Conservation (phyloP, 2,888 invertebrate species). For the Cremastinae sp. region DNA sequence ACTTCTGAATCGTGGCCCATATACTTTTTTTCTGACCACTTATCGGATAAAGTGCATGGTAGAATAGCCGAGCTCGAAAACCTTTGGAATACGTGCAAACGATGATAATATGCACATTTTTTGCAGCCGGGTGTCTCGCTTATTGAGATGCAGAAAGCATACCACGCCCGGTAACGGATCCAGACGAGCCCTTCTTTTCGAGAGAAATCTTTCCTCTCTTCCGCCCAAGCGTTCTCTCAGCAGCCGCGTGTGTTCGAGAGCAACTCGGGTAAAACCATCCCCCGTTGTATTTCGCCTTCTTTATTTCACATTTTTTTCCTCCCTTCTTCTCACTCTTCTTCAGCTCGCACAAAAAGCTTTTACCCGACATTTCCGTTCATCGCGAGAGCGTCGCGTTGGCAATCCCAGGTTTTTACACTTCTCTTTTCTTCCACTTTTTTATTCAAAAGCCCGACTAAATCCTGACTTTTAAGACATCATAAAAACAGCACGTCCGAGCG, state of each 20-base stretch:
- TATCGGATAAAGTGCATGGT: background rate
- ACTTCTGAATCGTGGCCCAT: too few relatives aligned
- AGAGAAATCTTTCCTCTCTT: constrained; percentile 24
- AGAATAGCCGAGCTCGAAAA: background rate
- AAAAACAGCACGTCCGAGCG: constrained; percentile 24
- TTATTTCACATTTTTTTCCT: constrained; percentile 7
- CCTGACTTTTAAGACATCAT: background rate
- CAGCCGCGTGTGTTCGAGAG: background rate
- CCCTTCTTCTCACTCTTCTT: background rate
- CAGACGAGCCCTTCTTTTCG: constrained; percentile 1
- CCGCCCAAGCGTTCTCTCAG: background rate
- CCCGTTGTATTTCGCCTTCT: constrained; percentile 3
- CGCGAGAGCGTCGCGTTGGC: constrained; percentile 17
- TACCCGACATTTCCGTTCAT: constrained; percentile 27
- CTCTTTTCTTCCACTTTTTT: background rate
- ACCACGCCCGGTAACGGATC: background rate
- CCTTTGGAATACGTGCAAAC: constrained; percentile 1
- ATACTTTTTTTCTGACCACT: background rate
- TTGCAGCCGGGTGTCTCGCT: background rate
- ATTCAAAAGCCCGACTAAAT: constrained; percentile 15
- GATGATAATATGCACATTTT: constrained; percentile 29
- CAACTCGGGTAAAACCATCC: constrained; percentile 16
- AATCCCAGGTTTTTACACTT: constrained; percentile 4
- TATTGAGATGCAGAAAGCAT: constrained; percentile 12
- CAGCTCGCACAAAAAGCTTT: constrained; percentile 25